Conservation (phyloP, 53 echinoderm and acorn worm genomes). For the Paracentrotus lividus region DNA sequence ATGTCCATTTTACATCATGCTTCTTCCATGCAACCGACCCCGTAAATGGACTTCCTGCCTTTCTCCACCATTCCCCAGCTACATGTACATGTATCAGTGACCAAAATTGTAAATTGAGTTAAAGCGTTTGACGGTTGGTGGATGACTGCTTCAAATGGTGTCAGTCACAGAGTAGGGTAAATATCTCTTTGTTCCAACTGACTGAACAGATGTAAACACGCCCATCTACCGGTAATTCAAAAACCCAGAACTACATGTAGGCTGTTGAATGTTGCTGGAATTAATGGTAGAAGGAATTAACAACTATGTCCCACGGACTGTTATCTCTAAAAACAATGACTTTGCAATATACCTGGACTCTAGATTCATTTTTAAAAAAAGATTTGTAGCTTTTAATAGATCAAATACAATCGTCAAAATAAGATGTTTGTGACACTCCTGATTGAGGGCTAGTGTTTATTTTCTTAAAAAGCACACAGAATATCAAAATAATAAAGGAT, state of each 20-base stretch:
- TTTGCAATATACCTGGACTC: too few relatives aligned
- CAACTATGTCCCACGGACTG: too few relatives aligned
- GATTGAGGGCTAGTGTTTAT: too few relatives aligned
- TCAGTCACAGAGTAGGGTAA: not conserved
- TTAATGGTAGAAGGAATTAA: not conserved
- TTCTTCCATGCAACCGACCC: not conserved
- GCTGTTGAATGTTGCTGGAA: not conserved
- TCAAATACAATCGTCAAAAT: too few relatives aligned
- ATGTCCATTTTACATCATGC: not conserved
- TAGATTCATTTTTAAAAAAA: too few relatives aligned
- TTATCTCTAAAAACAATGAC: too few relatives aligned
- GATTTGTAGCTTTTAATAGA: too few relatives aligned
- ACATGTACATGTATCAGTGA: too few relatives aligned
- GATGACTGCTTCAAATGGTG: not conserved
- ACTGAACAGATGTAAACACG: not conserved
- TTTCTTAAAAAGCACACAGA: too few relatives aligned
- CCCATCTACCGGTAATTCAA: too few relatives aligned
- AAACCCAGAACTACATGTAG: not conserved
- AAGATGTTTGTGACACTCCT: too few relatives aligned
- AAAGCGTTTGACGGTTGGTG: constrained; percentile 31
- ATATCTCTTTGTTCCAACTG: constrained; percentile 8
- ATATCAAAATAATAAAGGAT: too few relatives aligned
- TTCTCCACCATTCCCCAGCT: not conserved
- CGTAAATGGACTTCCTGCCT: not conserved
- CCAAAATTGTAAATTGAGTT: constrained; percentile 36